phyloP scores from a whole-genome alignment of 1,140 invertebrate genomes.

The Steinernema feltiae region DNA sequence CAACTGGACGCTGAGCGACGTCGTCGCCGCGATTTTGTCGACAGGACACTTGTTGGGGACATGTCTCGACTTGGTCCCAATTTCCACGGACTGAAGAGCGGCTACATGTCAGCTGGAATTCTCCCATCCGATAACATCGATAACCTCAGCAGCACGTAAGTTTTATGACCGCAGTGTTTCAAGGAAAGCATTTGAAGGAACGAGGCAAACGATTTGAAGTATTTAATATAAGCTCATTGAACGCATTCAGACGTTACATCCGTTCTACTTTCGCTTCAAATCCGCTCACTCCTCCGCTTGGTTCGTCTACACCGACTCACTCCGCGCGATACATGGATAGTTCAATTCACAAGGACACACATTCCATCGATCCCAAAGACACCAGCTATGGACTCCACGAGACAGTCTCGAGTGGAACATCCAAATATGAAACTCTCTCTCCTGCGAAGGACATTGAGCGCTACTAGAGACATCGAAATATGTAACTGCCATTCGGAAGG shows the following conservation, averaged over 20 bases:
- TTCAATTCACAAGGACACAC: background rate
- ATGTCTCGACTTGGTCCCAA: slow-evolving; percentile 45
- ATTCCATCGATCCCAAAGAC: slow-evolving; percentile 13
- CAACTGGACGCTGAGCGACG: slow-evolving; percentile 52
- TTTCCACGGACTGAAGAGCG: slow-evolving; percentile 43
- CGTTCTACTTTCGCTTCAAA: slow-evolving; percentile 55
- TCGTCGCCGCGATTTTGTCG: slow-evolving; percentile 46
- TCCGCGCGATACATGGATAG: slow-evolving; percentile 2
- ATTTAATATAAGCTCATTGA: background rate
- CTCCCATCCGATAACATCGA: slow-evolving; percentile 47
- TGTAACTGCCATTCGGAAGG: background rate
- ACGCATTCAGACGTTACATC: slow-evolving; percentile 5
- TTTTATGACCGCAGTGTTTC: no score
- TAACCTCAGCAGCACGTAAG: slow-evolving; percentile 18
- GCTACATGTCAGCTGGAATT: slow-evolving; percentile 41
- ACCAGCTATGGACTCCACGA: slow-evolving; percentile 10
- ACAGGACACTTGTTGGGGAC: slow-evolving; percentile 45
- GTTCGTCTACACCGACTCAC: slow-evolving; percentile 54
- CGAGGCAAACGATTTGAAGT: no score
- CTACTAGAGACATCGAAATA: background rate
- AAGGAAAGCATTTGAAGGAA: no score
- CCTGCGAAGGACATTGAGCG: background rate
- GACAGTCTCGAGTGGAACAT: background rate
- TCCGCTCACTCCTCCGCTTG: slow-evolving; percentile 55
- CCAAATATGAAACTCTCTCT: background rate